These are phyloP conservation scores for Plagiodera versicolora DNA, from an alignment of 2,888 invertebrate genomes.

Conservation along the genomic window DNA sequence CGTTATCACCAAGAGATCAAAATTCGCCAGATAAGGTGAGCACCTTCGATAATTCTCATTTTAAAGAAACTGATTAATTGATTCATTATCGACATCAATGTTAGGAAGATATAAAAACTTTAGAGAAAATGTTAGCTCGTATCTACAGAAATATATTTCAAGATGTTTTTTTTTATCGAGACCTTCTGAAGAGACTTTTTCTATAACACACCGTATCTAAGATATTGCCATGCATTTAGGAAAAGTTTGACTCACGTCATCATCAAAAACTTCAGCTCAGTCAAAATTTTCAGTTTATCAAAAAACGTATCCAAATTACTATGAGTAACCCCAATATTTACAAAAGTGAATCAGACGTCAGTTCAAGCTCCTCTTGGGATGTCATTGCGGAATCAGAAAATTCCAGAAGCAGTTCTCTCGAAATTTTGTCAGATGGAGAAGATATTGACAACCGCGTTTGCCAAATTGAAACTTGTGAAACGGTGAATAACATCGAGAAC, in stretches of 20 bases:
- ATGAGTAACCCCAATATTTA: conserved; percentile 29
- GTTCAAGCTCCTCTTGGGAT: conserved; percentile 46
- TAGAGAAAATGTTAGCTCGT: background rate
- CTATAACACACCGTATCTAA: background rate
- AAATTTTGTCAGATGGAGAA: conserved; percentile 16
- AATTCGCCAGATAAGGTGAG: conserved; percentile 51
- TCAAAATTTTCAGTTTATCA: conserved; percentile 28
- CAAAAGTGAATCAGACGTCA: conserved; percentile 42
- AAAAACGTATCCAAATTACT: conserved; percentile 22
- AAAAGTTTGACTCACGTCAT: conserved; percentile 25
- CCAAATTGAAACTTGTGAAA: background rate
- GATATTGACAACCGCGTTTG: conserved; percentile 9
- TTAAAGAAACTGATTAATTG: background rate
- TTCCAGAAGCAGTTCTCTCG: conserved; percentile 21
- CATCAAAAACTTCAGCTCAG: conserved; percentile 16
- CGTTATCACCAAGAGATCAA: conserved; percentile 49
- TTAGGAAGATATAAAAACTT: background rate
- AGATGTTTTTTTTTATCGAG: no score
- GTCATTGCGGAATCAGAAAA: conserved; percentile 26
- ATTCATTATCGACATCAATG: no score
- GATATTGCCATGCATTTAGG: conserved; percentile 15
- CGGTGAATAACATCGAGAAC: conserved; percentile 13
- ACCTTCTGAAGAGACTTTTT: background rate
- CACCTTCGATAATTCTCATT: background rate
- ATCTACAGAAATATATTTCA: no score